phyloP scores from a whole-genome alignment of 2,797 vertebrate genomes.

The Pipistrellus pygmaeus region DNA sequence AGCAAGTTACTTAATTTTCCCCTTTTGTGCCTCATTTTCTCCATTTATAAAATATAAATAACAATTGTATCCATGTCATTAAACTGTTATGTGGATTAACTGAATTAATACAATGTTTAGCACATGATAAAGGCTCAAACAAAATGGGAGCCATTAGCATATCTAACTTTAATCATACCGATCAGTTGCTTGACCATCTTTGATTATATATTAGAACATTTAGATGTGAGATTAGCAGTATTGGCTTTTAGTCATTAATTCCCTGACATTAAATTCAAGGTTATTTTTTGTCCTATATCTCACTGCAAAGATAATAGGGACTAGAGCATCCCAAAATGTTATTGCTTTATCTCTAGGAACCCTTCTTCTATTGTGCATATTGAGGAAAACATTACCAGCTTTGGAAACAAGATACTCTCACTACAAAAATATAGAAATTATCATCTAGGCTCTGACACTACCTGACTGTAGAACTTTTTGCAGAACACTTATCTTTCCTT shows the following conservation, averaged over 20 bases:
- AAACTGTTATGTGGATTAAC: background rate
- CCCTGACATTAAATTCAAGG: background rate
- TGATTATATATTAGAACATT: background rate
- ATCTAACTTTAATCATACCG: background rate
- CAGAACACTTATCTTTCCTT: background rate
- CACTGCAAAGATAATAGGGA: background rate
- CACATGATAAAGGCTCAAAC: background rate
- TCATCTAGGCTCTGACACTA: background rate
- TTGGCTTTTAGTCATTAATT: conserved; percentile 4
- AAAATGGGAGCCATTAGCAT: background rate
- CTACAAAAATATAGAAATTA: background rate
- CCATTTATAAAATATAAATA: background rate
- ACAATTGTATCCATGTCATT: too few species aligned
- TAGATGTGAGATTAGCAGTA: background rate
- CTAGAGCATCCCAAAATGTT: background rate
- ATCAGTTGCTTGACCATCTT: background rate
- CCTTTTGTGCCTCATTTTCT: background rate
- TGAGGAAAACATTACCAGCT: background rate
- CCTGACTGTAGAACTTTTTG: background rate
- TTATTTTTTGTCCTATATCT: background rate
- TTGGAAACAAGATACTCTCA: background rate
- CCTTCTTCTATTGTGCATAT: background rate
- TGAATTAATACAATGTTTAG: background rate
- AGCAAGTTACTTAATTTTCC: background rate
- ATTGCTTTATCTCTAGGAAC: background rate